Evolutionary conservation across 2,113 vertebrate species (phyloP), one percentile per base, ranked within the genome.

Genomic region (Pseudonaja textilis): DNA sequence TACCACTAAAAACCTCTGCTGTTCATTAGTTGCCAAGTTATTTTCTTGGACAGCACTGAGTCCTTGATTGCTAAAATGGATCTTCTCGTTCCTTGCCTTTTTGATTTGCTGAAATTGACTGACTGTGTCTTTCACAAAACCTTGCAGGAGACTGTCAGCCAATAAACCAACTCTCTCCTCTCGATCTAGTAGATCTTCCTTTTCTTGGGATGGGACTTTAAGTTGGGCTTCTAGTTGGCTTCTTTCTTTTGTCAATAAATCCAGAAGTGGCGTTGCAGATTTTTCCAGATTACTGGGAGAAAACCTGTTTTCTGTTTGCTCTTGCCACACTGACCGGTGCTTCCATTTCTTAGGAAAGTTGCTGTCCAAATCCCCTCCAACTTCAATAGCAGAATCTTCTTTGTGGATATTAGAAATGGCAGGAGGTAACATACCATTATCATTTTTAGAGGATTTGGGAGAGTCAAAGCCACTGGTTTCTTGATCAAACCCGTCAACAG

Each of bases 11-110:
- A 98, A 97, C 95, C 94, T 97, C 89, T 97, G 97, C 26, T 98
- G 96, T 69, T 94, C 90, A 0, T 97, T 88, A 3, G 96, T 94
- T 95, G 97, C 97, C 16, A 93, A 52, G 5, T 93, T 93, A 85
- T 97, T 96, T 39, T 95, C 94, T 97, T 93, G 97, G 92, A 42
- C 86, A 69, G 96, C 95, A 94, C 59, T 92, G 34, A 97, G 97
- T 88, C 96, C 97, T 91, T 96, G 96, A 91, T 98, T 98, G 94
- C 97, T 98, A 89, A 97, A 94, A 23, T 97, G 96, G 85, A 99
- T 98, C 97, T 99, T 99, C 96, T 98, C 97, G 95, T 98, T 98
- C 94, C 97, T 98, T 45, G 94, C 94, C 94, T 97, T 99, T 96
- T 98, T 98, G 93, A 99, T 98, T 96, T 98, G 97, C 94, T 98